These are phyloP conservation scores for Onychorhynchus coronatus DNA, from an alignment of 2,113 vertebrate genomes.

Conservation along the genomic window DNA sequence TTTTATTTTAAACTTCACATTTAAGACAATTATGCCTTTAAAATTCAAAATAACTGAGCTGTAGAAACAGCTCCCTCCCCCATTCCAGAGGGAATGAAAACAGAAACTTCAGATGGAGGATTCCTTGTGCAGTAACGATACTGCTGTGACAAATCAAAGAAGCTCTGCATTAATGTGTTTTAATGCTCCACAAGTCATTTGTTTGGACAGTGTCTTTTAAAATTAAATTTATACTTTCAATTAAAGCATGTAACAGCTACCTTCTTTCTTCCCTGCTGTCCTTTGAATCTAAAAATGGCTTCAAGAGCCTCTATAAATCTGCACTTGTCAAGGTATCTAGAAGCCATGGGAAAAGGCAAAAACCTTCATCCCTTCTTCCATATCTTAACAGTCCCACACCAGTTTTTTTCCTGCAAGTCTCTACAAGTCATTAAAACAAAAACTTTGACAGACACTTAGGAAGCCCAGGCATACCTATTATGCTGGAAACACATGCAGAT, in stretches of 20 bases:
- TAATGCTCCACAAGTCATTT: neutral
- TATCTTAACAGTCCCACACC: neutral
- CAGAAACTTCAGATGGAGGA: neutral
- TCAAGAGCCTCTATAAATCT: neutral
- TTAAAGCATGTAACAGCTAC: neutral
- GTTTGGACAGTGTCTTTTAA: neutral
- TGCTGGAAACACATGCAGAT: neutral
- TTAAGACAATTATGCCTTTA: neutral
- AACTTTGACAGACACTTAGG: neutral
- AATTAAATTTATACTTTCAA: neutral
- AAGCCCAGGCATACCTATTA: neutral
- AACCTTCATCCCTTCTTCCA: neutral
- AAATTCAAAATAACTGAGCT: neutral
- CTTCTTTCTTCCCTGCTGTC: neutral
- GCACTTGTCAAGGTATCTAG: neutral
- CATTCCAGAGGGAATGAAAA: neutral
- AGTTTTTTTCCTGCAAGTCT: neutral
- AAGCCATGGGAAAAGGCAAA: neutral
- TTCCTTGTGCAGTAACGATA: neutral
- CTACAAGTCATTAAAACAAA: neutral
- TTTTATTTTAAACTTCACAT: neutral
- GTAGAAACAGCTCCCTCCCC: neutral
- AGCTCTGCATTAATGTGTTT: neutral
- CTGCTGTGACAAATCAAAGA: neutral
- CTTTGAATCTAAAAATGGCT: neutral